Evolutionary conservation across 2,113 vertebrate species (phyloP).

Genomic region (Gasterosteus aculeatus): DNA sequence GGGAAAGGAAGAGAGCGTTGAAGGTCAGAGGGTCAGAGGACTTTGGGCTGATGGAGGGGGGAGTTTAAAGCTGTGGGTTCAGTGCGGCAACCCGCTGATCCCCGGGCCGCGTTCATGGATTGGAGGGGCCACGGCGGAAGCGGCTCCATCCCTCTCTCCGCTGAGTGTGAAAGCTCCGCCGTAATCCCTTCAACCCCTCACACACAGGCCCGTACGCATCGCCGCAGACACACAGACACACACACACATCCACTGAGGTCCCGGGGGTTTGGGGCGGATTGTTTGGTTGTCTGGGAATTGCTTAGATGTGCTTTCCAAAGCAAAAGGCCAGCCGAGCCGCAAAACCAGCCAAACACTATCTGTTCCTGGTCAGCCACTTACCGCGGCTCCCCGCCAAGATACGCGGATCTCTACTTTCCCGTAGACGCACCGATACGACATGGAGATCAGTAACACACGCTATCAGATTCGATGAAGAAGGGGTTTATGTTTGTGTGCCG

Average conservation of each 20-base stretch:
- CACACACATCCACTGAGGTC: slow-evolving; percentile 45
- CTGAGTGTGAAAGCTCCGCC: slow-evolving; percentile 72
- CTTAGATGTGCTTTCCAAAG: slow-evolving; percentile 76
- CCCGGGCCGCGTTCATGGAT: slow-evolving; percentile 65
- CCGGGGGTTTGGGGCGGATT: slow-evolving; percentile 72
- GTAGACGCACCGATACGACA: slow-evolving; percentile 7
- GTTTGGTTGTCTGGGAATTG: slow-evolving; percentile 73
- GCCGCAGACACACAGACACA: slow-evolving; percentile 15
- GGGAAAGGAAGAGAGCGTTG: slow-evolving; percentile 43
- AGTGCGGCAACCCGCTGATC: slow-evolving; percentile 68
- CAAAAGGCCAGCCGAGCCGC: slow-evolving; percentile 61
- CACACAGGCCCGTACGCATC: slow-evolving; percentile 48
- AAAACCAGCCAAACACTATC: slow-evolving; percentile 45
- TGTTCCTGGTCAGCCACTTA: slow-evolving; percentile 54
- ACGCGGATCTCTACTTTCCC: slow-evolving; percentile 16
- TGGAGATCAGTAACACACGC: slow-evolving; percentile 6
- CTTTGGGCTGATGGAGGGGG: slow-evolving; percentile 46
- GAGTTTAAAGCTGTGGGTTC: slow-evolving; percentile 69
- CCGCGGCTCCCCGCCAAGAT: slow-evolving; percentile 36
- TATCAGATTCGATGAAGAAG: slow-evolving; percentile 6
- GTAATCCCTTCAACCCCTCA: slow-evolving; percentile 70
- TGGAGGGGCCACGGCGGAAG: slow-evolving; percentile 58
- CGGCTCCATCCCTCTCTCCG: slow-evolving; percentile 69
- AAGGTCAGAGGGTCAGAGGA: slow-evolving; percentile 67
- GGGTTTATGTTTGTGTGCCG: not conserved